Conservation (phyloP, 1,140 invertebrate genomes). For the Ips nitidus region DNA sequence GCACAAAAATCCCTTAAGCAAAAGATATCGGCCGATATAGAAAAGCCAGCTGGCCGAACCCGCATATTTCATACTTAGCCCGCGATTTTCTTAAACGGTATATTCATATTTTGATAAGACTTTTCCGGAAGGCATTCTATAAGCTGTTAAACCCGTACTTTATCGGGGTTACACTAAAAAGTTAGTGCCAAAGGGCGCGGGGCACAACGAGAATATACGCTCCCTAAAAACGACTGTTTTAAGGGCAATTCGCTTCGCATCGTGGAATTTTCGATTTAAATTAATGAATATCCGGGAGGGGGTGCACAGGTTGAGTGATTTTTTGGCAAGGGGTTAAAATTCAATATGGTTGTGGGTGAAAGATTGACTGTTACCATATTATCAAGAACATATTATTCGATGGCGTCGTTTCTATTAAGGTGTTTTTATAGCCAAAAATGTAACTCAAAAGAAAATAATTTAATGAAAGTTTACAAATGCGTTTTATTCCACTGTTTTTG, state of each 20-base stretch:
- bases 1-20: conserved; percentile 4
- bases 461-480: too few relatives aligned
- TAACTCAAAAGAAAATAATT: too few relatives aligned
- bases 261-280: not conserved
- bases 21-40: conserved; percentile 11
- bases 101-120: conserved; percentile 33
- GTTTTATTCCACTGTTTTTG: too few relatives aligned
- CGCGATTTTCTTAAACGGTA: conserved; percentile 26
- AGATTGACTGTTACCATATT: too few relatives aligned
- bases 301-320: too few relatives aligned
- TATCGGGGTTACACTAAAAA: conserved; percentile 21
- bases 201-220: not conserved
- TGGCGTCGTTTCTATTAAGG: too few relatives aligned
- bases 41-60: conserved; percentile 12
- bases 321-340: too few relatives aligned
- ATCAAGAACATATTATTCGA: too few relatives aligned
- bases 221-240: not conserved
- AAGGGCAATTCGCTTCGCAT: not conserved
- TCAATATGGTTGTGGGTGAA: too few relatives aligned
- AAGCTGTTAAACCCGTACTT: conserved; percentile 25
- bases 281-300: not conserved
- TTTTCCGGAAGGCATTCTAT: conserved; percentile 26
- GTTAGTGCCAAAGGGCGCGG: conserved; percentile 13
- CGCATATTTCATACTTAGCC: conserved; percentile 25
- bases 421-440: too few relatives aligned